Percentiles rank a stretch among this genome's conserved stretches.
Conservation (phyloP, 2,888 invertebrate species). For the Alitta virens region DNA sequence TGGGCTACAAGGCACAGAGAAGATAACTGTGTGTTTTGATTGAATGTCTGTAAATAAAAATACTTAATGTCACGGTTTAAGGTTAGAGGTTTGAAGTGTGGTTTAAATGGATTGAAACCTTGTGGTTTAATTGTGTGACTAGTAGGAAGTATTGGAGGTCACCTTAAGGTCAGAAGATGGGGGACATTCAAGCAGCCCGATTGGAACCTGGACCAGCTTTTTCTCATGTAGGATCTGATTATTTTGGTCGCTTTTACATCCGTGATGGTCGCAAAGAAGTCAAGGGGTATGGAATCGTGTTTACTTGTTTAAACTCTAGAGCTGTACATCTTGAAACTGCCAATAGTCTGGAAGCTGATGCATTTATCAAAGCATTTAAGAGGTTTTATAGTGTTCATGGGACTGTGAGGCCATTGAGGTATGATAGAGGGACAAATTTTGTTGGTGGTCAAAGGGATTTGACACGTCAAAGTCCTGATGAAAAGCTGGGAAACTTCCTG, state of each 20-base stretch:
- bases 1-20: too few relatives aligned
- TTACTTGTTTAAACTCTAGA: constrained; percentile 14
- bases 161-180: constrained; percentile 21
- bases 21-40: too few relatives aligned
- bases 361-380: constrained; percentile 1
- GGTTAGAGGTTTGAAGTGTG: too few relatives aligned
- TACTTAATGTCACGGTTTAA: too few relatives aligned
- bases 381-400: neutral
- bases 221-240: constrained; percentile 32
- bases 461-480: constrained; percentile 3
- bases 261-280: constrained; percentile 33
- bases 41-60: too few relatives aligned
- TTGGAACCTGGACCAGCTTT: constrained; percentile 31
- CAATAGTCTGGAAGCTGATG: constrained; percentile 4
- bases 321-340: constrained; percentile 6
- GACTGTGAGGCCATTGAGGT: neutral
- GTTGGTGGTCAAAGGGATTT: constrained; percentile 16
- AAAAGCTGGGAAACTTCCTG: neutral
- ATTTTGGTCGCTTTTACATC: constrained; percentile 35
- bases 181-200: constrained; percentile 29
- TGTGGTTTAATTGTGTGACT: constrained; percentile 12
- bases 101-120: too few relatives aligned
- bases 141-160: constrained; percentile 16
- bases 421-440: constrained; percentile 10
- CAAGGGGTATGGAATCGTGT: constrained; percentile 34